Evolutionary conservation across 2,888 invertebrate species (phyloP), one percentile per base, ranked within the genome.

Genomic region (Ramazzottius varieornatus): DNA sequence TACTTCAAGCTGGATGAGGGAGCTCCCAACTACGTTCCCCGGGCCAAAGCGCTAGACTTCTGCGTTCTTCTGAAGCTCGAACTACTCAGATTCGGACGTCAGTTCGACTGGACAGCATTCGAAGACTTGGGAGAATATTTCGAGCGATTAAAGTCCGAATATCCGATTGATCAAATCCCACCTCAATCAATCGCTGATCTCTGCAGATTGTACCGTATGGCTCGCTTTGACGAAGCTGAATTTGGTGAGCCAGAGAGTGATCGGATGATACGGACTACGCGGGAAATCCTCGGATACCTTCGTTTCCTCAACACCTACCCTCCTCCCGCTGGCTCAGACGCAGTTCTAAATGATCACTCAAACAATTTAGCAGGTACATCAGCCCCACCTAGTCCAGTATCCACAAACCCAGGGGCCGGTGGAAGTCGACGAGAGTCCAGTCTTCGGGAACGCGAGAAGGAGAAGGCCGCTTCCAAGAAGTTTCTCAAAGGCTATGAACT

Each of bases 101-200:
- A 54, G 54, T 54, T 54, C 29, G 8, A 16, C 54, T 54, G 54
- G 54, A 13, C 54, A 24, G 54, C 54, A 4, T 54, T 54, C 29
- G 54, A 54, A 24, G 54, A 54, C 29, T 29, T 54, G 54, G 54
- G 54, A 4, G 54, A 54, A 29, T 54, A 54, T 54, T 54, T 54
- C 29, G 54, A 54, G n/a, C 54, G 54, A 8, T 29, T 54, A 24
- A 54, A 54, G 54, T 16, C 54, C 16, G 54, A 54, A 54, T 54
- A 54, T 24, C 54, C 54, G 16, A 29, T 54, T 29, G 54, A 54
- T 29, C 13, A 20, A 40, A 54, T 54, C 29, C 54, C 54, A 4
- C 16, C 29, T 8, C n/a, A 29, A 24, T 16, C 24, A 29, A 54
- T 29, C 20, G 29, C 4, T 4, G 54, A 54, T 4, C 24, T 54